phyloP scores from a whole-genome alignment of 2,113 vertebrate species.

The Clarias magur region DNA sequence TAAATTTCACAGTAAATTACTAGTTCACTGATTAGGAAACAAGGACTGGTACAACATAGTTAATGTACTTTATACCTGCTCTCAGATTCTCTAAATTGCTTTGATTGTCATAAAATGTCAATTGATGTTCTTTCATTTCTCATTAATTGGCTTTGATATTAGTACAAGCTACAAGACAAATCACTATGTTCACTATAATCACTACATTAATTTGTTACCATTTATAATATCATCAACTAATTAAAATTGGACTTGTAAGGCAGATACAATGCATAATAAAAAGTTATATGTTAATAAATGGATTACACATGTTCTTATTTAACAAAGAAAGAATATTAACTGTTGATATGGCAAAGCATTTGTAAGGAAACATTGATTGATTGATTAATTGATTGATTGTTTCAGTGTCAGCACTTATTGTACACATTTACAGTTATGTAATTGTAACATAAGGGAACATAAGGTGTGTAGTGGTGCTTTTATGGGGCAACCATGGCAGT shows the following conservation, averaged over 20 bases:
- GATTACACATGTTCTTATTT: background rate
- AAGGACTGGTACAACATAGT: background rate
- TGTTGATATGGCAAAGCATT: background rate
- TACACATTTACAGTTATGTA: too few species aligned
- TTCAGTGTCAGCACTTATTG: background rate
- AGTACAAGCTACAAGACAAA: background rate
- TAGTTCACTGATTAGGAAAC: background rate
- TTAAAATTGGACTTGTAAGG: background rate
- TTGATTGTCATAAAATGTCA: too few species aligned
- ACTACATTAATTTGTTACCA: background rate
- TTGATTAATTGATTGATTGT: background rate
- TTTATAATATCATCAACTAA: background rate
- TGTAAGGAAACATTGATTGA: background rate
- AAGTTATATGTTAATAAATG: background rate
- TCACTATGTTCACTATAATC: background rate
- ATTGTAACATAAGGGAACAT: background rate
- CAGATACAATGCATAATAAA: background rate
- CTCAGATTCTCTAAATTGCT: background rate
- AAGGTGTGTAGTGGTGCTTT: background rate
- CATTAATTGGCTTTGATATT: background rate
- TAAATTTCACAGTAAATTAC: too few species aligned
- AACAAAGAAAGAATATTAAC: background rate
- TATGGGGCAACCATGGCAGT: background rate
- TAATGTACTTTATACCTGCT: background rate
- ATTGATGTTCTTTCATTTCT: too few species aligned